phyloP scores from a whole-genome alignment of 2,113 vertebrate genomes.

The Archilochus colubris region DNA sequence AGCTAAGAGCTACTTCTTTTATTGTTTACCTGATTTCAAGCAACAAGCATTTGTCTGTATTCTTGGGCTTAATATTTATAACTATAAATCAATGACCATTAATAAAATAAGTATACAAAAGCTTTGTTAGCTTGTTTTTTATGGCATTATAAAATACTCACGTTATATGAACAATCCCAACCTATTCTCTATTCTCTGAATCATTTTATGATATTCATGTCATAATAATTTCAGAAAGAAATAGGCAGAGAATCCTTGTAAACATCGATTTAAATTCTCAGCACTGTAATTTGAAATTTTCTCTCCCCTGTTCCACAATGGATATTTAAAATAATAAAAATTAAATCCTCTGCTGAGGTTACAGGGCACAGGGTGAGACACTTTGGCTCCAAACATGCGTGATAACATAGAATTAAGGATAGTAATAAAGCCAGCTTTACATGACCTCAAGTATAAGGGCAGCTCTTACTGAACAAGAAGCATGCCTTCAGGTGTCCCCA shows the following conservation, averaged over 20 bases:
- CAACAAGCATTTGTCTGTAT: constrained; percentile 27
- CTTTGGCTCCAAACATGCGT: not conserved
- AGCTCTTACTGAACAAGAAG: not conserved
- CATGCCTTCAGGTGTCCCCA: not conserved
- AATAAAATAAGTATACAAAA: constrained; percentile 48
- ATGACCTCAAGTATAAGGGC: not conserved
- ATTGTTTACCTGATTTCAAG: constrained; percentile 34
- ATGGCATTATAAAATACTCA: constrained; percentile 35
- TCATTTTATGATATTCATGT: constrained; percentile 37
- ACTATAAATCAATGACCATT: constrained; percentile 57
- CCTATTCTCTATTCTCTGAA: constrained; percentile 23
- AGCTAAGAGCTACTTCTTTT: not conserved
- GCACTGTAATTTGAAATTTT: not conserved
- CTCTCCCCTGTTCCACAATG: not conserved
- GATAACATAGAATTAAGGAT: not conserved
- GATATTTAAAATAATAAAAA: not conserved
- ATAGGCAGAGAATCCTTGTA: not conserved
- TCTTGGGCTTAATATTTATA: constrained; percentile 34
- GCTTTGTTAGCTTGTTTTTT: constrained; percentile 41
- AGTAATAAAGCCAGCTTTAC: not conserved
- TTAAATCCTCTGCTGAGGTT: not conserved
- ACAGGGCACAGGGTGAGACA: not conserved
- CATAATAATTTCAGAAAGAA: constrained; percentile 41
- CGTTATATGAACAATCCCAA: constrained; percentile 28
- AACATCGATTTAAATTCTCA: constrained; percentile 31